Conservation (phyloP, 2,113 vertebrate genomes). For the Hemiprocne comata region DNA sequence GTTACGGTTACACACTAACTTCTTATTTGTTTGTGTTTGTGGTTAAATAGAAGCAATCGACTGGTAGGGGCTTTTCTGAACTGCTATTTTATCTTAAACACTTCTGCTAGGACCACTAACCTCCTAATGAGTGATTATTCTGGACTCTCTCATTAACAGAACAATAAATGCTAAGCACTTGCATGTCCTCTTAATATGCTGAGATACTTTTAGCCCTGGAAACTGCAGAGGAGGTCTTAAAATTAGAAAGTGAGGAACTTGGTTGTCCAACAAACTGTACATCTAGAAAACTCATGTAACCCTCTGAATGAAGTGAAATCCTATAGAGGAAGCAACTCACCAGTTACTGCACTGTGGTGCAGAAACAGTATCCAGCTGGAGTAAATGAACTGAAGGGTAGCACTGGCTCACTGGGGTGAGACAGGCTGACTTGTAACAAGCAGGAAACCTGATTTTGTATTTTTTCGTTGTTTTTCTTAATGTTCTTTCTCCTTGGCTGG, state of each 20-base stretch:
- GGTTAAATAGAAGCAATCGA: background rate
- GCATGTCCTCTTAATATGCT: background rate
- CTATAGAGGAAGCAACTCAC: background rate
- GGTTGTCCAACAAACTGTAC: background rate
- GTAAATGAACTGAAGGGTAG: background rate
- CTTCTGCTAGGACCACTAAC: background rate
- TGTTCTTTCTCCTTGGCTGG: background rate
- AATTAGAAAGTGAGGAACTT: background rate
- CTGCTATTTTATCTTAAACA: background rate
- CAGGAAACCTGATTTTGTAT: background rate
- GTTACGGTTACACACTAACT: background rate
- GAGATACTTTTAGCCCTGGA: background rate
- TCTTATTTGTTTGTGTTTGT: background rate
- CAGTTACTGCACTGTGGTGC: accelerated
- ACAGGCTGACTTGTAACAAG: background rate
- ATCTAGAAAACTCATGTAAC: accelerated
- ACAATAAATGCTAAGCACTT: background rate
- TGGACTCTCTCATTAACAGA: background rate
- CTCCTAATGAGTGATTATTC: background rate
- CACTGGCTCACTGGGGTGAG: background rate
- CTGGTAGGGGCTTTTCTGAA: background rate
- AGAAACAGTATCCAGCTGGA: background rate
- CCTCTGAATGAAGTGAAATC: background rate
- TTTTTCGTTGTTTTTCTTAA: background rate
- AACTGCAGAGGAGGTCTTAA: background rate